A percentile compares a stretch with the other conserved stretches of the same genome.
phyloP scores from a whole-genome alignment of 2,797 vertebrate species.

The Hirundo rustica region DNA sequence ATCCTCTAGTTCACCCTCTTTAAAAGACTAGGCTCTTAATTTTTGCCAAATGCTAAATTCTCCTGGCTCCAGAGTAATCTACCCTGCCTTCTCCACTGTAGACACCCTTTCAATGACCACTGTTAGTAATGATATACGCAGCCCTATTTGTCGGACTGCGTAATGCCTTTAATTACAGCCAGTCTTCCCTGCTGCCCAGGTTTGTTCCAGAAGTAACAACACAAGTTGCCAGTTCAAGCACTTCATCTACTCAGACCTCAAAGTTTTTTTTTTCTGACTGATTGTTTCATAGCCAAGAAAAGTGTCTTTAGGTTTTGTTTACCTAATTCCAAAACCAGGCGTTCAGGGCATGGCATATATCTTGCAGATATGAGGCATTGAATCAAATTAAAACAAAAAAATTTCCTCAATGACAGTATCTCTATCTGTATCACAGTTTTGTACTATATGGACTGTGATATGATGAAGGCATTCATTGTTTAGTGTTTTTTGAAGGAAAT shows the following conservation, averaged over 20 bases:
- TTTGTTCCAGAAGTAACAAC: conserved; percentile 34
- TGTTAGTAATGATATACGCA: neutral
- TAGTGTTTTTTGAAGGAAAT: neutral
- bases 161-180: conserved; percentile 13
- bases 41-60: neutral
- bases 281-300: neutral
- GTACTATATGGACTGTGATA: neutral
- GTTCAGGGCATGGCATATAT: neutral
- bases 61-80: neutral
- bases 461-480: neutral
- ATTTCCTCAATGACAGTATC: neutral
- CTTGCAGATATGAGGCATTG: neutral
- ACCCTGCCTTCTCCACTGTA: neutral
- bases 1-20: neutral
- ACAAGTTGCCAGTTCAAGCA: conserved; percentile 40
- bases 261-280: neutral
- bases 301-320: neutral
- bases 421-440: neutral
- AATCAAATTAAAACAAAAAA: neutral
- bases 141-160: neutral
- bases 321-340: neutral
- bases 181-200: neutral
- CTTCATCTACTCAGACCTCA: neutral
- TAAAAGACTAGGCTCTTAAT: neutral
- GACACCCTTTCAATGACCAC: neutral